Evolutionary conservation across 2,888 invertebrate species (phyloP).

Genomic region (Onthophagus sagittarius): DNA sequence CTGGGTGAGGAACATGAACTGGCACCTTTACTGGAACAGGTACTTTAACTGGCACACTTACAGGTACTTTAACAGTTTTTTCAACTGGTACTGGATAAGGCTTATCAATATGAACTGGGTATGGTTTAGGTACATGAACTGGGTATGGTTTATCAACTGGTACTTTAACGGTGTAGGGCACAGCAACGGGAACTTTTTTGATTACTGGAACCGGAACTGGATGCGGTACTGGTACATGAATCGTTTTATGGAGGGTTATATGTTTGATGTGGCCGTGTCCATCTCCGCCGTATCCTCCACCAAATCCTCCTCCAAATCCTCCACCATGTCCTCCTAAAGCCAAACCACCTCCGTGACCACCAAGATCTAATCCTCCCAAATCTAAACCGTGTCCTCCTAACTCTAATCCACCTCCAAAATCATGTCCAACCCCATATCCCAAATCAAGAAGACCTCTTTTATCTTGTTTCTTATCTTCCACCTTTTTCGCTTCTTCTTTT

Average conservation of each 20-base stretch:
- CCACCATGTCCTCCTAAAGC: slow-evolving; percentile 23
- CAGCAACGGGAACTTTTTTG: slow-evolving; percentile 55
- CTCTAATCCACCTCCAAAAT: slow-evolving; percentile 21
- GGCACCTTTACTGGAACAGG: slow-evolving; percentile 38
- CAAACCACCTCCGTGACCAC: slow-evolving; percentile 25
- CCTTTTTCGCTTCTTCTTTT: slow-evolving; percentile 17
- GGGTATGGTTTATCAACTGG: slow-evolving; percentile 46
- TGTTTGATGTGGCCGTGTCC: slow-evolving; percentile 41
- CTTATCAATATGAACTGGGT: slow-evolving; percentile 50
- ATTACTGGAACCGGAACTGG: slow-evolving; percentile 59
- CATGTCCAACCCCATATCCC: slow-evolving; percentile 33
- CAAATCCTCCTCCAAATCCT: slow-evolving; percentile 25
- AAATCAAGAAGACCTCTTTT: slow-evolving; percentile 41
- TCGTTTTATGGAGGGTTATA: slow-evolving; percentile 61
- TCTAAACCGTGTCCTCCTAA: neutral
- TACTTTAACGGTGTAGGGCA: slow-evolving; percentile 47
- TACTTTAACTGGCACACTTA: slow-evolving; percentile 44
- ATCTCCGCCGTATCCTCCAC: slow-evolving; percentile 25
- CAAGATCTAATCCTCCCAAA: slow-evolving; percentile 20
- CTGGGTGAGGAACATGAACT: slow-evolving; percentile 35
- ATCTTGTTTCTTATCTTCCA: slow-evolving; percentile 37
- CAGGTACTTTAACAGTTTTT: slow-evolving; percentile 49
- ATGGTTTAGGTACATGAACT: slow-evolving; percentile 51
- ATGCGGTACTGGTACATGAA: slow-evolving; percentile 56
- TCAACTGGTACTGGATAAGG: slow-evolving; percentile 52